phyloP scores from a whole-genome alignment of 2,888 invertebrate genomes.

The Oscheius sp. region DNA sequence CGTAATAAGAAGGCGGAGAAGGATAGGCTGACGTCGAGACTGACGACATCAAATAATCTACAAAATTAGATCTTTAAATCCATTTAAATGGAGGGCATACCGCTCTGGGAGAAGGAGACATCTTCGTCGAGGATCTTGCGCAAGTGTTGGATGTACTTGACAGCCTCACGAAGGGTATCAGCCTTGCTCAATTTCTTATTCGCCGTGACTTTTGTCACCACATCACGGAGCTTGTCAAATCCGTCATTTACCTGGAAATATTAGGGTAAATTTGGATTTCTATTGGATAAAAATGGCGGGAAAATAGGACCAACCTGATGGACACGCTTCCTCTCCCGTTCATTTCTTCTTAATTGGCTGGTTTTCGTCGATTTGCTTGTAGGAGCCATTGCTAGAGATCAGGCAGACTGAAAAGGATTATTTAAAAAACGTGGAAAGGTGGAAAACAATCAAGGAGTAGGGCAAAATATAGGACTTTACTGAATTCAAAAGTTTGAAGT shows the following conservation, averaged over 20 bases:
- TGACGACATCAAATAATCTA: conserved; percentile 7
- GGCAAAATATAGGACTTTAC: neutral
- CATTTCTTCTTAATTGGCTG: conserved; percentile 53
- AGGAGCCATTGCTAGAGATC: conserved; percentile 20
- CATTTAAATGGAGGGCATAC: neutral
- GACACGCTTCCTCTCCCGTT: conserved; percentile 55
- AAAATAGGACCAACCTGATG: conserved; percentile 43
- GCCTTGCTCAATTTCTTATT: conserved; percentile 61
- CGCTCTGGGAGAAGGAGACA: neutral
- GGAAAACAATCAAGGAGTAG: neutral
- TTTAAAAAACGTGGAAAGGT: neutral
- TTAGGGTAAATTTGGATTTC: too few species aligned
- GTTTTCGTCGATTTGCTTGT: conserved; percentile 41
- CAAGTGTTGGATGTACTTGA: conserved; percentile 52
- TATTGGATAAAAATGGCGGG: neutral
- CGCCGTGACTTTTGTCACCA: conserved; percentile 39
- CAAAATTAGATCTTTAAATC: neutral
- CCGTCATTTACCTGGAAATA: conserved; percentile 53
- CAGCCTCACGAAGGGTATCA: conserved; percentile 56
- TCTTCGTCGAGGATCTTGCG: conserved; percentile 39
- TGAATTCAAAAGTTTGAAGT: neutral
- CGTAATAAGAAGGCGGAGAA: conserved; percentile 22
- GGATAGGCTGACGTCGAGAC: conserved; percentile 17
- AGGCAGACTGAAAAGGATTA: neutral
- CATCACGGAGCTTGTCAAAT: conserved; percentile 50